A percentile compares a stretch with the other conserved stretches of the same genome.
Evolutionary conservation across 2,113 vertebrate species (phyloP).

Genomic region (Crotalus tigris): DNA sequence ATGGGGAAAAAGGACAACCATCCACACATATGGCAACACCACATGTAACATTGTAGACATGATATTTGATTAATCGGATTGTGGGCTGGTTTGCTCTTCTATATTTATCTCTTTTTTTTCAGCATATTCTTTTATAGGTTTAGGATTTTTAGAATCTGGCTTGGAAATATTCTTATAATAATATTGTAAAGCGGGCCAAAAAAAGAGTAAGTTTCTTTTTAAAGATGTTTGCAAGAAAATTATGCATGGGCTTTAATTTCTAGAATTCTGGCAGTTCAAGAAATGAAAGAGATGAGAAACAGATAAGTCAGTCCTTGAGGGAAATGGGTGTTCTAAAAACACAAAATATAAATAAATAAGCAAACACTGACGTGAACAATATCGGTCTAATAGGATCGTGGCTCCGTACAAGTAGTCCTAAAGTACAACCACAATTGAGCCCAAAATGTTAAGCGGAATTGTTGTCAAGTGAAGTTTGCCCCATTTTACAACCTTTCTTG

Average conservation of each 20-base stretch:
- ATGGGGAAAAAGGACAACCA: neutral
- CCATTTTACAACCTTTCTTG: too few species aligned
- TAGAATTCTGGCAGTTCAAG: neutral
- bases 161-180: neutral
- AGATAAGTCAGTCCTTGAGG: neutral
- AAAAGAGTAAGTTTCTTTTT: neutral
- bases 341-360: neutral
- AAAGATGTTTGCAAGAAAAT: neutral
- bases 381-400: neutral
- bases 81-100: neutral
- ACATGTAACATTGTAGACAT: neutral
- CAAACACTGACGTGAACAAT: neutral
- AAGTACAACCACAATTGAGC: too few species aligned
- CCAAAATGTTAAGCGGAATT: too few species aligned
- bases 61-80: neutral
- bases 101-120: neutral
- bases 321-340: neutral
- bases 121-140: too few species aligned
- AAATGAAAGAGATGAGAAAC: neutral
- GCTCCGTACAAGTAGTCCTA: too few species aligned
- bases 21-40: neutral
- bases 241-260: neutral
- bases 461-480: too few species aligned
- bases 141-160: neutral
- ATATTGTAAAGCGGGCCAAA: neutral